Base-by-base conservation (phyloP, 2,113 vertebrate genomes). In the Anolis sagrei region DNA sequence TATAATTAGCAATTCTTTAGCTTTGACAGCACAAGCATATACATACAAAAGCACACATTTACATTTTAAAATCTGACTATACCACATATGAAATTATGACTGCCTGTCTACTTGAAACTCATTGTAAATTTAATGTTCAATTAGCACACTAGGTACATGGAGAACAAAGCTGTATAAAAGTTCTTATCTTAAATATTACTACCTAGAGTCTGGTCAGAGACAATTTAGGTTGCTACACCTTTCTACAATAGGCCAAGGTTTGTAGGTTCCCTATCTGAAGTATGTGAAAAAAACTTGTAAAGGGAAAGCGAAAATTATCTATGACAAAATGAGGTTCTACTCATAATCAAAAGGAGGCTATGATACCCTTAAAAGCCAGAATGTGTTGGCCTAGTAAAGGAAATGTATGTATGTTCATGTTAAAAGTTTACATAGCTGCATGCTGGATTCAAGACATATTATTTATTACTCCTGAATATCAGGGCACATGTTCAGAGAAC, bases 381-480 rank as follows among this genome's bases (percentile, higher is more conserved):
- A 83, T 10, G 49, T 34, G 72, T 0, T 54, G 77, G 49, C 84
- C 79, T 69, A 14, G 54, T 81, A 77, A 82, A 70, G 48, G 16
- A 89, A 70, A 76, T 0, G 61, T 4, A 86, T 76, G 5, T 77
- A 73, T 1, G 70, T 18, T 32, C n/a, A 58, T 89, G 51, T 81
- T 7, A 69, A 93, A 44, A 77, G 44, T 23, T 77, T 3, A 1
- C n/a, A 39, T 29, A 84, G 27, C 21, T 82, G 36, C 64, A 86
- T 62, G 84, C 23, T 84, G 2, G 18, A 7, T 72, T 79, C 83
- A 86, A 1, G 68, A 81, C 54, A 79, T 0, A 1, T 4, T 0
- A 0, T 0, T 7, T 0, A 0, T 0, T 5, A 44, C 5, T 81
- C 89, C 89, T 83, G 84, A 87, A 89, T 9, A 81, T 73, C 58